Evolutionary conservation across 2,113 vertebrate species (phyloP).

Genomic region (Lipotes vexillifer): DNA sequence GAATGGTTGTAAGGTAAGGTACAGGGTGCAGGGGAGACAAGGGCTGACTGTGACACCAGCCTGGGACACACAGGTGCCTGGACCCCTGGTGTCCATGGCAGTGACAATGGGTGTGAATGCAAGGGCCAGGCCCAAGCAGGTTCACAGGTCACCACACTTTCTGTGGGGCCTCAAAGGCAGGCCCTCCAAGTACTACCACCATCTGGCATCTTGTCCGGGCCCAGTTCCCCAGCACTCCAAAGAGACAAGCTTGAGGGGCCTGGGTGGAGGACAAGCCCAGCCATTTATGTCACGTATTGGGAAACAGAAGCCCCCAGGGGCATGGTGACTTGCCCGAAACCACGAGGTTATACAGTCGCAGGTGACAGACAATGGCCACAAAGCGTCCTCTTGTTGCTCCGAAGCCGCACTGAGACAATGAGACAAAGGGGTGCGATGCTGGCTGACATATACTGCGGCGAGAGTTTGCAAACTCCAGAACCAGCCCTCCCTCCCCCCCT

Average conservation of each 20-base stretch:
- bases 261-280: not conserved
- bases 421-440: fast-evolving
- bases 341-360: not conserved
- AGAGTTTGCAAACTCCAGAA: fast-evolving
- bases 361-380: not conserved
- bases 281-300: not conserved
- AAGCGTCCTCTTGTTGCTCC: not conserved
- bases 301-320: not conserved
- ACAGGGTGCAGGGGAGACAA: not conserved
- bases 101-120: not conserved
- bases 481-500: not conserved
- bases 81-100: not conserved
- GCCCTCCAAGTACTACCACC: not conserved
- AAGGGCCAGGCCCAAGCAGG: not conserved
- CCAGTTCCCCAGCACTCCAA: not conserved
- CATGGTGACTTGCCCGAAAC: not conserved
- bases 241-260: not conserved
- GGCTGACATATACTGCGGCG: fast-evolving
- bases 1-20: not conserved
- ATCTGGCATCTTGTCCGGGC: not conserved
- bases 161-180: not conserved
- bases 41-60: not conserved
- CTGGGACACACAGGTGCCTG: not conserved
- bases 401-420: not conserved
- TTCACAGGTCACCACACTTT: not conserved